A percentile compares a stretch with the other conserved stretches of the same genome.
Evolutionary conservation across 1,140 invertebrate species (phyloP).

Genomic region (Platyscapa corneri): DNA sequence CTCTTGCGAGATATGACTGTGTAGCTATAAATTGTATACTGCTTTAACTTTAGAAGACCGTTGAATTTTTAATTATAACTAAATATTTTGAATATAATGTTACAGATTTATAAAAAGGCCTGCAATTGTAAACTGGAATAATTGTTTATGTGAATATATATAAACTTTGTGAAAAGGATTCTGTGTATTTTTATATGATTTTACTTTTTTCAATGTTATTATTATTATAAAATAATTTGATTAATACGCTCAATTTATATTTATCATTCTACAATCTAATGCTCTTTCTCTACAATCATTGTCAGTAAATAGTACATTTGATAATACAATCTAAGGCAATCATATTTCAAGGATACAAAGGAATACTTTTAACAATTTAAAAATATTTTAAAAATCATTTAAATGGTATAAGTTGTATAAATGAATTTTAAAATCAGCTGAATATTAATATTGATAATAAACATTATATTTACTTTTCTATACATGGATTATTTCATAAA

Average conservation of each 20-base stretch:
- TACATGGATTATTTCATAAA: not conserved
- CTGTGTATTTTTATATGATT: not conserved
- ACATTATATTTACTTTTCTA: not conserved
- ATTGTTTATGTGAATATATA: slow-evolving; percentile 50
- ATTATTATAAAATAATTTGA: not conserved
- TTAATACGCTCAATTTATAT: not conserved
- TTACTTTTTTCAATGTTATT: not conserved
- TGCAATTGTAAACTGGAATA: slow-evolving; percentile 47
- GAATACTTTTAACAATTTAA: too few relatives aligned
- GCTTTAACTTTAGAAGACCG: slow-evolving; percentile 50
- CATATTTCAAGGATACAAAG: too few relatives aligned
- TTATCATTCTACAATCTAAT: too few relatives aligned
- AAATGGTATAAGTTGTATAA: too few relatives aligned
- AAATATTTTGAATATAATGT: slow-evolving; percentile 52
- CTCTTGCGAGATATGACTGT: slow-evolving; percentile 48
- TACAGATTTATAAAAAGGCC: slow-evolving; percentile 52
- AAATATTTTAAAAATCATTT: too few relatives aligned
- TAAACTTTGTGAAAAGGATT: slow-evolving; percentile 45
- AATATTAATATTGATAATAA: not conserved
- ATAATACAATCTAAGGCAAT: too few relatives aligned
- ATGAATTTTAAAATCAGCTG: too few relatives aligned
- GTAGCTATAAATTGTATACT: slow-evolving; percentile 47
- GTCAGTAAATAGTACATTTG: too few relatives aligned
- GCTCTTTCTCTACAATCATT: too few relatives aligned
- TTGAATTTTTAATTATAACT: slow-evolving; percentile 53